A percentile compares a stretch with the other conserved stretches of the same genome.
Evolutionary conservation across 2,888 invertebrate species (phyloP).

Genomic region (Agrenia bidenticulata): DNA sequence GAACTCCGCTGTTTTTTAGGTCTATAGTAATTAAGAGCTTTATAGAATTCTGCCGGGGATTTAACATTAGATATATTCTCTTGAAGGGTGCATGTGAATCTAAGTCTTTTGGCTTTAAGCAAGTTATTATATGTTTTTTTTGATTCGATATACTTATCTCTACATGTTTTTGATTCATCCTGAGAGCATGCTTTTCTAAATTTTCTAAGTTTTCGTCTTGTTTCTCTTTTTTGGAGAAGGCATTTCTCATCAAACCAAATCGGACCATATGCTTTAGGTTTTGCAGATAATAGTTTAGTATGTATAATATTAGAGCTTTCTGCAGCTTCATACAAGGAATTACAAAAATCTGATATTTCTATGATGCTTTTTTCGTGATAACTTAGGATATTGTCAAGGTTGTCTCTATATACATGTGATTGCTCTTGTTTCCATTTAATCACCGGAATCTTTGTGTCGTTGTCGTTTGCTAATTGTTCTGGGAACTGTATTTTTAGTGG

Average conservation of each 20-base stretch:
- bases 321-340: not conserved
- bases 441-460: not conserved
- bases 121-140: conserved; percentile 1
- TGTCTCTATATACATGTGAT: conserved; percentile 7
- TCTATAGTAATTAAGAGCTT: conserved; percentile 6
- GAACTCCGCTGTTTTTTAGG: conserved; percentile 2
- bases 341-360: not conserved
- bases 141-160: not conserved
- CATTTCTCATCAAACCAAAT: conserved; percentile 12
- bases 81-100: not conserved
- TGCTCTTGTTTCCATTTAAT: conserved; percentile 6
- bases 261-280: not conserved
- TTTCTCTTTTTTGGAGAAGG: not conserved
- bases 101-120: not conserved
- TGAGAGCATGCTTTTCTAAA: not conserved
- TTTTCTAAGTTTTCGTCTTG: conserved; percentile 6
- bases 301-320: not conserved
- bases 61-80: not conserved
- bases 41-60: conserved; percentile 6
- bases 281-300: not conserved
- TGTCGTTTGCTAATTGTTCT: not conserved
- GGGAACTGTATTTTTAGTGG: no score
- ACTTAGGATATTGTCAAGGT: conserved; percentile 1
- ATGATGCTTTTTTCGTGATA: not conserved
- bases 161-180: not conserved